A percentile compares a stretch with the other conserved stretches of the same genome.
phyloP scores from a whole-genome alignment of 30 jellyfish, hydroid and myxozoan genomes.

The Aurelia sp. region DNA sequence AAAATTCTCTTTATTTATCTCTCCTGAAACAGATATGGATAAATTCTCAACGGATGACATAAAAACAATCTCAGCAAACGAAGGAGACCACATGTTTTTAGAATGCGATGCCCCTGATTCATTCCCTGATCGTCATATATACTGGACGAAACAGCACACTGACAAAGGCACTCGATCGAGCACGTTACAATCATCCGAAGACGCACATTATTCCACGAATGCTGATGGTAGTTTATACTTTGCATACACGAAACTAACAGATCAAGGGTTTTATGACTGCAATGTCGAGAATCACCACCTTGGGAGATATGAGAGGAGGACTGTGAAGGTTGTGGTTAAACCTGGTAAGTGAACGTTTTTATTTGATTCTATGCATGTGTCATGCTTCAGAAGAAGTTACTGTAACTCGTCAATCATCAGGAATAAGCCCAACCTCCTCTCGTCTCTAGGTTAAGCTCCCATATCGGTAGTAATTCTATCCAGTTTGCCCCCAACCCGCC shows the following conservation, averaged over 20 bases:
- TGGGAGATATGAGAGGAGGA: conserved; percentile 68
- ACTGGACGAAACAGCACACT: conserved; percentile 81
- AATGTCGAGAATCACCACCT: conserved; percentile 83
- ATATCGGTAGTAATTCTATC: no score
- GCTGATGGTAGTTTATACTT: conserved; percentile 92
- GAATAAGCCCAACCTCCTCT: no score
- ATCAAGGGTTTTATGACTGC: conserved; percentile 82
- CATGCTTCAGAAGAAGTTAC: no score
- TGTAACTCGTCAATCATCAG: no score
- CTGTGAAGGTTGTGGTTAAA: conserved; percentile 81
- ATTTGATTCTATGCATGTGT: not conserved
- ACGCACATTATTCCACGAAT: conserved; percentile 77
- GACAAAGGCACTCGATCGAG: conserved; percentile 28
- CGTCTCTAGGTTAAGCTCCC: no score
- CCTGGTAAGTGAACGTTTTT: conserved; percentile 63
- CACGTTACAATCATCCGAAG: conserved; percentile 73
- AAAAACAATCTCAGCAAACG: conserved; percentile 66
- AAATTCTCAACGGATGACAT: conserved; percentile 75
- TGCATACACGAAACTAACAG: conserved; percentile 81
- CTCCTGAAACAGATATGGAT: conserved; percentile 74
- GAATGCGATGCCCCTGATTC: conserved; percentile 97
- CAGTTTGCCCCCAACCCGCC: no score
- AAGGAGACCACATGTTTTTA: conserved; percentile 85
- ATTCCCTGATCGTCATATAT: conserved; percentile 86
- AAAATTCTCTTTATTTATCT: no score